Conservation (phyloP, 2,797 vertebrate genomes). For the Crenichthys baileyi region DNA sequence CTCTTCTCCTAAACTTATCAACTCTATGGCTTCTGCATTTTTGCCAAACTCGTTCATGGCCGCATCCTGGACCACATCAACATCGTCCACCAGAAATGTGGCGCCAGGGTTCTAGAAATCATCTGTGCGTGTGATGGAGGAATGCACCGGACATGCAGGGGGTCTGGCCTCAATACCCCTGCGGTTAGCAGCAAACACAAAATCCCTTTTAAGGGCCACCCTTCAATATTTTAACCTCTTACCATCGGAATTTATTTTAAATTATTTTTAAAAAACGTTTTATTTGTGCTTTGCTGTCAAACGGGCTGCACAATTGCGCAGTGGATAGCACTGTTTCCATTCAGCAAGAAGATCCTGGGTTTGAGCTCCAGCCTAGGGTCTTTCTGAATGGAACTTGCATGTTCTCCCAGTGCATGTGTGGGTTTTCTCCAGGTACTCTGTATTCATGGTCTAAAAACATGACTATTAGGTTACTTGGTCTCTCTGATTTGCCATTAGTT, state of each 20-base stretch:
- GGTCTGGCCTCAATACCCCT: not conserved
- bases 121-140: not conserved
- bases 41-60: not conserved
- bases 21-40: not conserved
- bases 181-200: not conserved
- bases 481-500: not conserved
- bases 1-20: not conserved
- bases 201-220: not conserved
- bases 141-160: not conserved
- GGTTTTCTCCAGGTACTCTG: not conserved
- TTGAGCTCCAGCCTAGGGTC: not conserved
- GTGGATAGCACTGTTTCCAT: not conserved
- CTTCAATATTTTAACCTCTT: not conserved
- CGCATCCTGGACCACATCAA: not conserved
- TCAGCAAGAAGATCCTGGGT: not conserved
- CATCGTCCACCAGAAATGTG: not conserved
- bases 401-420: not conserved
- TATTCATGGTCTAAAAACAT: not conserved
- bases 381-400: not conserved
- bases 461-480: not conserved
- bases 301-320: not conserved
- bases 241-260: not conserved
- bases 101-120: not conserved
- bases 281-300: not conserved
- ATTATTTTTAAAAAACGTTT: not conserved